Conservation (phyloP, 2,797 vertebrate species). For the Falco peregrinus region DNA sequence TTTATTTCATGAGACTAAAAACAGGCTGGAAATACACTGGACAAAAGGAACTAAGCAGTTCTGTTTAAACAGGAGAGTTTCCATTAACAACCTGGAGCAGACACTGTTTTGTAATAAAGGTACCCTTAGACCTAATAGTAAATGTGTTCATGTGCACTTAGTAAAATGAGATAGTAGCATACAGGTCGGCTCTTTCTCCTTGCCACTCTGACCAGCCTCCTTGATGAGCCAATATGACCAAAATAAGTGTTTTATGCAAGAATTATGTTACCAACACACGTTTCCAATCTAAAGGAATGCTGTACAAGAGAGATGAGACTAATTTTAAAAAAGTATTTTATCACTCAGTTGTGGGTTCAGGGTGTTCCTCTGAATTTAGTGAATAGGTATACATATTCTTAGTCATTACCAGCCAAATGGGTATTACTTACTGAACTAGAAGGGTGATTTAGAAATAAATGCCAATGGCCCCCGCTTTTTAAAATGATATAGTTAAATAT, state of each 20-base stretch:
- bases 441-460: background rate
- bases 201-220: background rate
- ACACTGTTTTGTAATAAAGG: background rate
- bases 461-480: accelerated
- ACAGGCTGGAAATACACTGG: background rate
- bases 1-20: background rate
- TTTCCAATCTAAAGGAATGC: background rate
- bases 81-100: background rate
- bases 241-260: background rate
- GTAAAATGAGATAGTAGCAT: background rate
- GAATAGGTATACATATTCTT: background rate
- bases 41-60: background rate
- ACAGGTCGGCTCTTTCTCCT: background rate
- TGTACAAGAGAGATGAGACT: background rate
- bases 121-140: background rate
- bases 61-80: background rate
- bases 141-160: background rate
- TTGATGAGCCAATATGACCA: background rate
- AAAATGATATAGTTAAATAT: background rate
- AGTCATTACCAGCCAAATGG: background rate
- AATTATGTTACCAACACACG: background rate
- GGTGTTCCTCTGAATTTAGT: background rate
- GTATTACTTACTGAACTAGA: background rate
- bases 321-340: background rate
- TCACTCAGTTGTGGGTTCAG: background rate